Evolutionary conservation across 2,888 invertebrate species (phyloP), one percentile per base, ranked within the genome.

Genomic region (Polietes domitor): DNA sequence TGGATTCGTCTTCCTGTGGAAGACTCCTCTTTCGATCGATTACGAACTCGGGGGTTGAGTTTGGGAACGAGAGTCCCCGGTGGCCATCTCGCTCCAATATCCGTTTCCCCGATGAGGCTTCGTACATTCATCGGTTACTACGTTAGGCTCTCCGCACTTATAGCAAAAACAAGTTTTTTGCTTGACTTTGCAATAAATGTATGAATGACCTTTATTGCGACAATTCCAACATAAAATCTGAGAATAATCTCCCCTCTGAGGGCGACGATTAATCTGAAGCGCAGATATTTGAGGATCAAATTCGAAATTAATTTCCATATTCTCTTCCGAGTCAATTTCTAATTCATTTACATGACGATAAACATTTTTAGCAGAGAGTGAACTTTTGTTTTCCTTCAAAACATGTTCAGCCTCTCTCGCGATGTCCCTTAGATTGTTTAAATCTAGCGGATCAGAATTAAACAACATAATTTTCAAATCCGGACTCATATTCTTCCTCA

Each of bases 191-290:
- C 75, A 78, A 19, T 78, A 78, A 10, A 78, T 78, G 17, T 65
- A 78, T 0, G 72, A 78, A 24, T 78, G 78, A 28, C 78, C 78
- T n/a, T 72, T 0, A 17, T 24, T 19, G 12, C 21, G 37, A 32
- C 78, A 78, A 61, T 78, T 78, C 78, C 77, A 78, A 5, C 77
- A 71, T 61, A 71, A 47, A n/a, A 78, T 71, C 12, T 47, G 58
- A 2, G 70, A 61, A 32, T 77, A 77, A 24, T 77, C 71, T 3
- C 68, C 21, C 43, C 10, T 58, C 4, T 24, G 1, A 0, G 1
- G 15, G 2, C 50, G 32, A 7, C 53, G 28, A 12, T 2, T 1
- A 9, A 75, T 0, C 4, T 53, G 43, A 28, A 75, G 6, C 17
- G 75, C 75, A 12, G 63, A 50, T 32, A 75, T 21, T n/a, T 75